Evolutionary conservation across 2,797 vertebrate species (phyloP), one percentile per base, ranked within the genome.

Genomic region (Fistularia tabacaria): DNA sequence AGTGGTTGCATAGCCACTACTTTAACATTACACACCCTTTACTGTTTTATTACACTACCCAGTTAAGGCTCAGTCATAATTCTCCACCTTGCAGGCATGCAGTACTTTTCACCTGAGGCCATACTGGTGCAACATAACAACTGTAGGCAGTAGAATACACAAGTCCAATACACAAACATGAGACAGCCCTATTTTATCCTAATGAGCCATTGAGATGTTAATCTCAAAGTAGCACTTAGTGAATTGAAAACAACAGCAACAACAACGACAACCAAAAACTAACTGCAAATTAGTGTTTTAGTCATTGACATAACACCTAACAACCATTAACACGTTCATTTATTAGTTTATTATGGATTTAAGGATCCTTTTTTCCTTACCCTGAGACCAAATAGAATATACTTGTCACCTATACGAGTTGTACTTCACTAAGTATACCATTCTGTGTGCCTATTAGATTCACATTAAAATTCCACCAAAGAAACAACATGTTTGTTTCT

Each of bases 181-280:
- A 47, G 49, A 57, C 59, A 83, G 86, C 80, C 79, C 79, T 83
- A 69, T 87, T 82, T 54, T 82, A 86, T 87, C 85, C 82, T 83
- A 90, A 77, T 74, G 77, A 80, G 36, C 76, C 72, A 90, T 93
- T 92, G 86, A 89, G 85, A 92, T 91, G 91, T 82, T 91, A 92
- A 92, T 84, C 69, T 77, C 49, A 79, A 75, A 78, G 78, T 64
- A 81, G 76, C 84, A 81, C 81, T 91, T 88, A 89, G 67, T 79
- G 59, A 74, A 69, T 59, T 58, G 53, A 69, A 49, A 49, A 25
- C 25, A 25, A 25, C 25, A 25, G 25, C 46, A 14, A 40, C 41
- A 59, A 43, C 38, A 75, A 75, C 10, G 39, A 40, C 43, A 8
- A 13, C 43, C 43, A 42, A 49, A n/a, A 69, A 58, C 60, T 75